Base-by-base conservation (phyloP, 2,888 invertebrate genomes). In the Caenorhabditis panamensis region DNA sequence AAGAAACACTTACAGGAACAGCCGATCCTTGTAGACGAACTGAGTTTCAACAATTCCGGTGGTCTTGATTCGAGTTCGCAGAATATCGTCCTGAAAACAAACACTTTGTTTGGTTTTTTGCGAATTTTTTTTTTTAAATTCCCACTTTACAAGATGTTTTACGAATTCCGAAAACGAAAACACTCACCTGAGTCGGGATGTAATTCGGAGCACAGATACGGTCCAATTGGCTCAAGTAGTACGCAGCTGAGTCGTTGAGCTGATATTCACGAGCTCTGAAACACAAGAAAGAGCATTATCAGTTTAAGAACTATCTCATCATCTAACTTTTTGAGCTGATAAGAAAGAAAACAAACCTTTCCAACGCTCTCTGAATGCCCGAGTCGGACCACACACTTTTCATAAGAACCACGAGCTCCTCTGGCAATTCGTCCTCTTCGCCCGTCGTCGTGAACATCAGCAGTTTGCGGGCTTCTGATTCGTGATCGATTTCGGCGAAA, bases 21-120 rank as follows among this genome's bases (percentile, higher is more conserved):
- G 59, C 93, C 99, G 96, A 94, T 98, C 98, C 94, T 99, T 99
- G 94, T 99, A 99, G 90, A 97, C 97, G 93, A 99, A 99, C 93
- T 99, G 98, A 91, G 98, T 98, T 94, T 99, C 99, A 88, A 99
- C 98, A 91, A 99, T 99, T 91, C 99, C 99, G 91, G 99, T 99
- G 90, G 99, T 99, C 94, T 99, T 99, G 91, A 99, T 98, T 93
- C 99, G 95, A 91, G 98, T 98, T 92, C 98, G 95, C 31, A 99
- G 94, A 92, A 99, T 98, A 93, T 99, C 99, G n/a, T n/a, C n/a
- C n/a, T n/a, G n/a, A n/a, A n/a, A n/a, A n/a, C 20, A 49, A 67
- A 20, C 28, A 18, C n/a, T 36, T 93, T 99, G 98, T 93, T 99
- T 97, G 90, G 97, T 98, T 90, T 98, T 98, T 93, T 97, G 97